These are phyloP conservation scores for Bufo gargarizans DNA, from an alignment of 2,113 vertebrate genomes.

Conservation along the genomic window DNA sequence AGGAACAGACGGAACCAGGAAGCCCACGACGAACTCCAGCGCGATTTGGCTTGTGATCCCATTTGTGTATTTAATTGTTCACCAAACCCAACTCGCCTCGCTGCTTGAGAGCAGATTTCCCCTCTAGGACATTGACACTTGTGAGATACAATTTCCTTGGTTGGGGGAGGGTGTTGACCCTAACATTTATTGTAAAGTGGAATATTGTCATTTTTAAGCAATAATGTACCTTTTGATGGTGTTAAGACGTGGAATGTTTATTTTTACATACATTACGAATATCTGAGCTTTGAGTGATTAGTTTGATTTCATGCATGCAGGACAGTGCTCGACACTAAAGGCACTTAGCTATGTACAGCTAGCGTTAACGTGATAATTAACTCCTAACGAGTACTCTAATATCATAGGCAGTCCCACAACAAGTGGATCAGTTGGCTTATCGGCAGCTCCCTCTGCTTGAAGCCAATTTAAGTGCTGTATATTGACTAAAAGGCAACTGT, in stretches of 20 bases:
- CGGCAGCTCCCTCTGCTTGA: slow-evolving; percentile 38
- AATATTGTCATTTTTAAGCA: slow-evolving; percentile 70
- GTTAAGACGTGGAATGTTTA: slow-evolving; percentile 38
- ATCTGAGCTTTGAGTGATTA: background rate
- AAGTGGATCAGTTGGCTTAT: slow-evolving; percentile 53
- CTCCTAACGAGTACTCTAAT: slow-evolving; percentile 47
- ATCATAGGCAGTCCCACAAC: slow-evolving; percentile 27
- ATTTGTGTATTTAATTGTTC: slow-evolving; percentile 3
- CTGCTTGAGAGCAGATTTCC: background rate
- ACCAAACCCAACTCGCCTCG: background rate
- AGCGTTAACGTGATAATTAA: slow-evolving; percentile 50
- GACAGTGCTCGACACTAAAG: background rate
- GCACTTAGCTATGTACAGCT: slow-evolving; percentile 5
- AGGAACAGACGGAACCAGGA: slow-evolving; percentile 87
- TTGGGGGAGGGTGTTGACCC: background rate
- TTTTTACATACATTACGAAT: slow-evolving; percentile 43
- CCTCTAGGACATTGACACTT: background rate
- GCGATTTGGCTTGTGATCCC: slow-evolving; percentile 79
- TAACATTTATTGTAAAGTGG: slow-evolving; percentile 64
- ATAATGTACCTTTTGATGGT: slow-evolving; percentile 45
- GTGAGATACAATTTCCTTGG: background rate
- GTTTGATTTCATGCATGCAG: background rate
- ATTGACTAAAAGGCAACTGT: slow-evolving; percentile 45
- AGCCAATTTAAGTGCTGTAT: slow-evolving; percentile 29
- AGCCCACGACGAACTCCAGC: slow-evolving; percentile 91